Evolutionary conservation across 1,140 invertebrate genomes (phyloP).

Genomic region (Chlorops oryzae): DNA sequence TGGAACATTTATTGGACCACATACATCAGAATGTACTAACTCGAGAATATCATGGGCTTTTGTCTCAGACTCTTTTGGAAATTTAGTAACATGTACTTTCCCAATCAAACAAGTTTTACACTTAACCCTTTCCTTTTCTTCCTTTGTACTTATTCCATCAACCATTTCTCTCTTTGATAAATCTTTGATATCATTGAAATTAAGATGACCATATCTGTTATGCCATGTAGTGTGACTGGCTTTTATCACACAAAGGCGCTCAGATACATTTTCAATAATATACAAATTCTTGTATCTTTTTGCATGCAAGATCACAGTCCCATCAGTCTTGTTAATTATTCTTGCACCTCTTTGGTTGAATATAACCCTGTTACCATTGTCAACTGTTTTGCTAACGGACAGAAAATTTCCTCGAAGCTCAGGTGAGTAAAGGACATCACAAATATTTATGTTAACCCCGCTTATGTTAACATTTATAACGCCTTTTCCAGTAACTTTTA

Average conservation of each 20-base stretch:
- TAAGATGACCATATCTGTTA: constrained; percentile 28
- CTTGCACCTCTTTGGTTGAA: not conserved
- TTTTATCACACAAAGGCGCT: not conserved
- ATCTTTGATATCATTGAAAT: constrained; percentile 22
- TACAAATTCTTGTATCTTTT: not conserved
- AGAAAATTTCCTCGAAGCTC: constrained; percentile 24
- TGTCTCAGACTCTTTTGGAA: constrained; percentile 17
- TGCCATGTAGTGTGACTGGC: constrained; percentile 21
- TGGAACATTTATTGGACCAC: constrained; percentile 45
- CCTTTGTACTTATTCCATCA: constrained; percentile 16
- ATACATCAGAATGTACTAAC: constrained; percentile 45
- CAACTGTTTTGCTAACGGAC: constrained; percentile 24
- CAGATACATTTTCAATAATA: not conserved
- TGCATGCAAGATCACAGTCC: not conserved
- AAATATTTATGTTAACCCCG: constrained; percentile 13
- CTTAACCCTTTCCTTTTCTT: constrained; percentile 9
- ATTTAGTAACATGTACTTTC: constrained; percentile 24
- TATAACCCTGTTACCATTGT: constrained; percentile 8
- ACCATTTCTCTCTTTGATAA: constrained; percentile 16
- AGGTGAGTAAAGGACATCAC: constrained; percentile 22
- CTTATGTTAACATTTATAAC: constrained; percentile 4
- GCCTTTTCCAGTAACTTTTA: constrained; percentile 12
- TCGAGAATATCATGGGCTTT: constrained; percentile 30
- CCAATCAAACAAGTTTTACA: constrained; percentile 24
- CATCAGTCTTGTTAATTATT: not conserved